Evolutionary conservation across 2,797 vertebrate species (phyloP).

Genomic region (Anas capensis): DNA sequence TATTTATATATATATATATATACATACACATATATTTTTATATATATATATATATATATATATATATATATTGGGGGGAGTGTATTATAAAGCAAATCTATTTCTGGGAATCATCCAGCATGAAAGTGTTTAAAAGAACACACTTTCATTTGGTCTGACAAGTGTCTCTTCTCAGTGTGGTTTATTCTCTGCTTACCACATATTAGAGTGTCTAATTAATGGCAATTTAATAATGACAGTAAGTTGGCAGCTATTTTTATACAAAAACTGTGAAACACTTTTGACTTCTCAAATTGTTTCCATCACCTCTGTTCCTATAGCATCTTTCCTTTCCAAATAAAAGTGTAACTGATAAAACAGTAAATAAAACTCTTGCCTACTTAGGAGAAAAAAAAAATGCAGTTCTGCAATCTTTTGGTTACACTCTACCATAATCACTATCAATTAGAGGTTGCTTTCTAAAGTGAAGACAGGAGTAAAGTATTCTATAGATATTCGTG

Average conservation of each 20-base stretch:
- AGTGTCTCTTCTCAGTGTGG: not conserved
- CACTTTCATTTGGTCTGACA: not conserved
- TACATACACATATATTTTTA: too few relatives aligned
- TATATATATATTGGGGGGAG: too few relatives aligned
- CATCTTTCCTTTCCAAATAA: not conserved
- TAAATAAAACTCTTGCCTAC: not conserved
- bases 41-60: too few relatives aligned
- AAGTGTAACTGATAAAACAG: not conserved
- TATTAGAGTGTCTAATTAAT: not conserved
- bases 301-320: not conserved
- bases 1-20: too few relatives aligned
- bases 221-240: not conserved
- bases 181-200: not conserved
- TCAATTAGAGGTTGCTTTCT: constrained; percentile 19
- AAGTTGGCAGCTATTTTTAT: not conserved
- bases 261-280: not conserved
- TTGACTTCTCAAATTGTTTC: not conserved
- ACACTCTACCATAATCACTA: not conserved
- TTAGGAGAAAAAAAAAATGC: not conserved
- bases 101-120: not conserved
- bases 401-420: constrained; percentile 42
- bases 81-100: not conserved
- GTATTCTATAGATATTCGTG: not conserved
- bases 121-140: not conserved
- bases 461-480: constrained; percentile 24